Base-by-base conservation (phyloP, 1,140 invertebrate genomes). In the Vanessa atalanta region DNA sequence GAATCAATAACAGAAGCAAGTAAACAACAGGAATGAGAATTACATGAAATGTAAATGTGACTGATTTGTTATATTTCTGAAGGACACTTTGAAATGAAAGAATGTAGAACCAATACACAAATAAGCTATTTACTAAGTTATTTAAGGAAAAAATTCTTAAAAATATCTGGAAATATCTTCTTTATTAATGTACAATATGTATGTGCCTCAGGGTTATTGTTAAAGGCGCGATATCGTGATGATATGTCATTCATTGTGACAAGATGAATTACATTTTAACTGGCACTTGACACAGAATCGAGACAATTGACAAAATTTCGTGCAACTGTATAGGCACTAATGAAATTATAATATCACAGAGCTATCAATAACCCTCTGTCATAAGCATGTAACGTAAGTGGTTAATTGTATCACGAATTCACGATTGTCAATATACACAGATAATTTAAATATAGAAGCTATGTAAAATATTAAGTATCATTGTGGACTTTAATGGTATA, bases 1-100 rank as follows among this genome's bases (percentile, higher is more conserved):
- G 90, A 93, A 70, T 93, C 93, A 37, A 93, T 93, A 66, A 93
- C 91, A 47, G 91, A 88, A 79, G 91, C 88, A 8, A 84, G 91
- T 68, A 93, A 93, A 74, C 88, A 83, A 20, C 91, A 92, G 76
- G 90, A 92, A 77, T 93, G 83, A 90, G 57, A 61, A 37, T 37
- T 57, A 26, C 23, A 5, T 61, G 57, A 61, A 61, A 5, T 65
- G n/a, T 26, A 47, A 53, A 37, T 37, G 47, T 71, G 48, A 68
- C 55, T 63, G 12, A 70, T 31, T 50, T 75, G 14, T 63, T 14
- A 48, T 15, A 55, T 70, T 60, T 47, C 6, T 26, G 14, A 48
- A 16, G n/a, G 51, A 60, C 53, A 70, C 61, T 23, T 23, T 23
- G 12, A 57, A 57, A 43, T 2, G 20, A 57, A 57, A 23, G 57